Conservation (phyloP, 2,888 invertebrate genomes). For the Dendrolimus houi region DNA sequence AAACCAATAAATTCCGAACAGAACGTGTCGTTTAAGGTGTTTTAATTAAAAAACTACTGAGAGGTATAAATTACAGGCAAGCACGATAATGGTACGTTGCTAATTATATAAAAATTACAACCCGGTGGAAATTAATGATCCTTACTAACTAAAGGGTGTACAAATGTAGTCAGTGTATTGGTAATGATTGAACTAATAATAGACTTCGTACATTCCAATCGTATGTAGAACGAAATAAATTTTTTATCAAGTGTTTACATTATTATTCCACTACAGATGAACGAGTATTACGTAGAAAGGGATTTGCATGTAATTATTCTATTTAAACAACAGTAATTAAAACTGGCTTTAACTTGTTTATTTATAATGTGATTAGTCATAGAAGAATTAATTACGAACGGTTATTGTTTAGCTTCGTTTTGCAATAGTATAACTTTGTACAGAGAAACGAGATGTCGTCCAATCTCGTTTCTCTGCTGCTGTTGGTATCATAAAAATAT, state of each 20-base stretch:
- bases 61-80: slow-evolving; percentile 14
- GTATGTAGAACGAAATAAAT: neutral
- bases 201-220: neutral
- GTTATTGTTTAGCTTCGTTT: neutral
- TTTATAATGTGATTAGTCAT: neutral
- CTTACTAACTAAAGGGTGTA: slow-evolving; percentile 12
- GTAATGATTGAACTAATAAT: neutral
- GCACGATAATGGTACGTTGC: slow-evolving; percentile 17
- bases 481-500: neutral
- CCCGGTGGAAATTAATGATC: slow-evolving; percentile 22
- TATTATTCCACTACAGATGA: neutral
- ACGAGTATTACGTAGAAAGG: neutral
- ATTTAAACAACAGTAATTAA: slow-evolving; percentile 1
- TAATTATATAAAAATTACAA: slow-evolving; percentile 23
- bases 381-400: slow-evolving; percentile 10
- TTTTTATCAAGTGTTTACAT: neutral
- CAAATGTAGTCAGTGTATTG: slow-evolving; percentile 7
- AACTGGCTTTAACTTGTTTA: neutral
- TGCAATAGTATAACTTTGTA: neutral
- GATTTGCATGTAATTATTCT: neutral
- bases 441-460: no score
- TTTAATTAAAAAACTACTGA: neutral
- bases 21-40: slow-evolving; percentile 18
- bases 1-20: slow-evolving; percentile 7
- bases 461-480: neutral